Evolutionary conservation across 2,113 vertebrate species (phyloP).

Genomic region (Ictalurus furcatus): DNA sequence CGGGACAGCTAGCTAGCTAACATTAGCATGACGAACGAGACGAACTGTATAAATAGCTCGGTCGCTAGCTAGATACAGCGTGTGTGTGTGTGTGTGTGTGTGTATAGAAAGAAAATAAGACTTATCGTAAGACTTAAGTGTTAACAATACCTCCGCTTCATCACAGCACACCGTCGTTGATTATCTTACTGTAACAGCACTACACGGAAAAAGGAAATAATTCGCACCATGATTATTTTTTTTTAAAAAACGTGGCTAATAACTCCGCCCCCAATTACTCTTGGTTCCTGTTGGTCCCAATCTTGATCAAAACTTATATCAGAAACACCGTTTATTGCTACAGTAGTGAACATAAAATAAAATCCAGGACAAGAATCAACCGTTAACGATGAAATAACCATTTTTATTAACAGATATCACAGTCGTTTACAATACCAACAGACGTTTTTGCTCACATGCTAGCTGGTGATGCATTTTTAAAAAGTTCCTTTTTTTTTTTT

Average conservation of each 20-base stretch:
- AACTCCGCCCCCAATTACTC: no score
- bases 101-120: no score
- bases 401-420: slow-evolving; percentile 90
- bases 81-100: background rate
- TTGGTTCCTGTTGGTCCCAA: no score
- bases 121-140: no score
- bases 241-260: no score
- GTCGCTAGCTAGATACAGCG: background rate
- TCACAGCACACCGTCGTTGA: no score
- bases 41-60: background rate
- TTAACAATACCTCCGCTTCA: no score
- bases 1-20: background rate
- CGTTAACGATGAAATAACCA: slow-evolving; percentile 57
- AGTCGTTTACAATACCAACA: slow-evolving; percentile 89
- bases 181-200: no score
- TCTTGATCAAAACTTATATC: no score
- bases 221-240: no score
- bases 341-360: background rate
- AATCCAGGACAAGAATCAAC: slow-evolving; percentile 12
- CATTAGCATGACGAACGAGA: background rate
- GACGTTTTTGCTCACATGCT: slow-evolving; percentile 86
- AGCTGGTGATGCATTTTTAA: slow-evolving; percentile 74
- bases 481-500: slow-evolving; percentile 43
- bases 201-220: no score
- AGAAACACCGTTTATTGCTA: background rate